phyloP scores from a whole-genome alignment of 2,888 invertebrate genomes.

The Drosophila antonietae region DNA sequence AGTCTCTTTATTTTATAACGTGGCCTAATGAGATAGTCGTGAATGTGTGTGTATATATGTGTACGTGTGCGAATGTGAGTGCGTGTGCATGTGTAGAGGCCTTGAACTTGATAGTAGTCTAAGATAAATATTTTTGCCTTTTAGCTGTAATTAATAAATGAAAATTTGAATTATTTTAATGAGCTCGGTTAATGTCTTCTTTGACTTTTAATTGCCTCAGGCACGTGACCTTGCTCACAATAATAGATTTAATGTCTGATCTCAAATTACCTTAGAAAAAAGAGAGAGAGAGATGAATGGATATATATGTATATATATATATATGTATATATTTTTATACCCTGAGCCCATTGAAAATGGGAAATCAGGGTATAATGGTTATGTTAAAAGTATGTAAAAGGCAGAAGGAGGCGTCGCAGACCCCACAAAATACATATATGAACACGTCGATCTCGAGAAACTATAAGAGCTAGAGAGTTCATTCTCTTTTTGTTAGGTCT shows the following conservation, averaged over 20 bases:
- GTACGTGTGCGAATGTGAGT: neutral
- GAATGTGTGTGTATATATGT: neutral
- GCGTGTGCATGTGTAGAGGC: constrained; percentile 1
- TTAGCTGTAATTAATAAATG: constrained; percentile 46
- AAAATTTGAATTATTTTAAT: constrained; percentile 30
- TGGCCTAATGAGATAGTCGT: neutral
- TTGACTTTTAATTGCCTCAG: constrained; percentile 24
- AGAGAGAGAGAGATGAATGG: neutral
- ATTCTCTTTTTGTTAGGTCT: no score
- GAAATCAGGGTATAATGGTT: no score
- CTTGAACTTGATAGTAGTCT: constrained; percentile 40
- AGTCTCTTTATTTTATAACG: constrained; percentile 7
- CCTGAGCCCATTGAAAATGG: no score
- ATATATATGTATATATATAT: neutral
- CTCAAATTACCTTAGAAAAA: neutral
- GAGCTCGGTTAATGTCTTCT: constrained; percentile 27
- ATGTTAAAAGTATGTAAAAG: no score
- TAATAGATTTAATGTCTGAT: constrained; percentile 16
- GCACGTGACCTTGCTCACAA: constrained; percentile 22
- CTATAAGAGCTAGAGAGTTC: no score
- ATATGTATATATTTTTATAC: neutral
- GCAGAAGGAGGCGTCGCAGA: no score
- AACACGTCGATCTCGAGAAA: no score
- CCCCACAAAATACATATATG: no score
- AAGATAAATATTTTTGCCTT: constrained; percentile 25